Evolutionary conservation across 2,113 vertebrate species (phyloP).

Genomic region (Tiliqua scincoides): DNA sequence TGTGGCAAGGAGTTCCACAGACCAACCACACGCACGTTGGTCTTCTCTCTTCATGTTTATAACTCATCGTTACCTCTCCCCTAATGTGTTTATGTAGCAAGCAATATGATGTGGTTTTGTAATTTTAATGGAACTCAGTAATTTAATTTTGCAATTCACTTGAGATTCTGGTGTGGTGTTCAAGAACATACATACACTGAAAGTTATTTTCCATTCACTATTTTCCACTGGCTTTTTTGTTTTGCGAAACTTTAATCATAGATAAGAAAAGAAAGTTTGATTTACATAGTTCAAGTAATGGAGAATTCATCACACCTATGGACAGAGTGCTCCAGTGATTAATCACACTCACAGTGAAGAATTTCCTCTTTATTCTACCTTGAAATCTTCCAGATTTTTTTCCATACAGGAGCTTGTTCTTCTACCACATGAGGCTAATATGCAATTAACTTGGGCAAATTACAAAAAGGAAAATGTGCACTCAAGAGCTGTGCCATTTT

Average conservation of each 20-base stretch:
- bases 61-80: background rate
- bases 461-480: background rate
- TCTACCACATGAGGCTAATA: background rate
- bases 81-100: background rate
- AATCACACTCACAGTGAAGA: background rate
- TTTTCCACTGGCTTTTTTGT: background rate
- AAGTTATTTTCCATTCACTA: background rate
- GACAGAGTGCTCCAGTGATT: background rate
- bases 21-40: no score
- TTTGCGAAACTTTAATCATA: slow-evolving; percentile 9
- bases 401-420: background rate
- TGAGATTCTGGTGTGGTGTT: background rate
- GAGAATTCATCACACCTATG: background rate
- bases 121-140: background rate
- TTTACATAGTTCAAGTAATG: slow-evolving; percentile 4
- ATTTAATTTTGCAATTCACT: slow-evolving; percentile 9
- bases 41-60: background rate
- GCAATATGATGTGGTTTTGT: background rate
- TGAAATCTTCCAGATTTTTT: background rate
- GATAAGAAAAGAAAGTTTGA: slow-evolving; percentile 3
- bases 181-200: background rate
- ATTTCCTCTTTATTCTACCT: background rate
- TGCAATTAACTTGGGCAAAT: background rate
- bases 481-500: background rate
- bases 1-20: no score